Evolutionary conservation across 92 coral and sea anemone genomes (phyloP), one percentile per base, ranked within the genome.

Genomic region (Paragorgia papillata): DNA sequence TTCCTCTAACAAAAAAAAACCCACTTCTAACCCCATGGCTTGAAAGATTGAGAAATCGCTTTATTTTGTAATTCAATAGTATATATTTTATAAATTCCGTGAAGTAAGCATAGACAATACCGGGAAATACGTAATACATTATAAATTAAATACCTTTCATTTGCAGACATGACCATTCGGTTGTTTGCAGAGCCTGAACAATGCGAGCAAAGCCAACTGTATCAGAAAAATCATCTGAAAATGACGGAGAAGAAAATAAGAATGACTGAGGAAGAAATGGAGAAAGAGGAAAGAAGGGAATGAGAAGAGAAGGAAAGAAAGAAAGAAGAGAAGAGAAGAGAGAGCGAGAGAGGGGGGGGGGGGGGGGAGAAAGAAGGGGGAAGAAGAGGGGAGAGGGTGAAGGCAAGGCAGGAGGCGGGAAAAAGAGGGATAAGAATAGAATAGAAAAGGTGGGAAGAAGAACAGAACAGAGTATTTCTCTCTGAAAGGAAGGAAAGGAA

Each of bases 121-220:
- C n/a, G n/a, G n/a, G n/a, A n/a, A n/a, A n/a, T n/a, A n/a, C n/a
- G n/a, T n/a, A n/a, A n/a, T n/a, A n/a, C n/a, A n/a, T n/a, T n/a
- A n/a, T n/a, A n/a, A n/a, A n/a, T n/a, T 7, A 2, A 15, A n/a
- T 73, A 85, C 97, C 90, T 87, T 65, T 89, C 81, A 94, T 79
- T 67, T 80, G 62, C 79, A 94, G 79, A 51, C 86, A 85, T 57
- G 97, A 92, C 98, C 98, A 94, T 58, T 89, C 95, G 19, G 90
- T 96, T 86, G 97, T 89, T 43, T 94, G 96, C 3, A 94, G 84
- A 29, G 98, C 98, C 70, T 88, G 95, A 55, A 86, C 65, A 15
- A 94, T 91, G 73, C 98, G 86, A 7, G 65, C 93, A 85, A 90
- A 73, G 17, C 98, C 98, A 28, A 85, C 82, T 81, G 88, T 87